Evolutionary conservation across 1,140 invertebrate genomes (phyloP), one percentile per base, ranked within the genome.

Genomic region (Homarus americanus): DNA sequence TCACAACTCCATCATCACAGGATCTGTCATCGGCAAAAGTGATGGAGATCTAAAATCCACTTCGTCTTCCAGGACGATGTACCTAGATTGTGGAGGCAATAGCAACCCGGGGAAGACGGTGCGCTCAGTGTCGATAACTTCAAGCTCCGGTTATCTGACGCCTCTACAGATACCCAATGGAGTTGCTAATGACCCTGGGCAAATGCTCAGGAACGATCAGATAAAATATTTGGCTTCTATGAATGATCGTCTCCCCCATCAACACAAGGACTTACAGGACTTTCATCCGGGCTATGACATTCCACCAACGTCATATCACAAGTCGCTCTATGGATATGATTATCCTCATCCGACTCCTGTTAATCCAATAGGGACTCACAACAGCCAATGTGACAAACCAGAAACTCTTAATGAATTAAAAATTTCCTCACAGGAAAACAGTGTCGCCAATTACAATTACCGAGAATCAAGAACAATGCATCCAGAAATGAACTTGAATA

Each of bases 201-300:
- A 32, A 1, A 32, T 78, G 32, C 32, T 87, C 34, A 63, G 36
- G 17, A 72, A 87, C 4, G 53, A 53, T 1, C 73, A 87, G 9
- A 41, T 17, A 73, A 44, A 80, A 24, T 76, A 90, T 36, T 36
- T 66, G n/a, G 63, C 28, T 36, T 63, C 53, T 5, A 28, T 90
- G 49, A 75, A 78, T 44, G 73, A 83, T 38, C 69, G 80, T 41
- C 78, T 90, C 5, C 44, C 84, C 12, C 80, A 90, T 34, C 66
- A 78, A 75, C 87, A 90, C 69, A 90, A 84, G 36, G 80, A 90
- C 38, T n/a, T 83, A 28, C 69, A 69, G 17, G 87, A 90, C 3
- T 90, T 90, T 40, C 87, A 90, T 44, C 87, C 87, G 24, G 87
- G 87, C 0, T 90, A 90, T 32, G 87, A 90, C 53, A 90, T 90